phyloP scores from a whole-genome alignment of 1,140 invertebrate species.

The Ceratosolen fusciceps region DNA sequence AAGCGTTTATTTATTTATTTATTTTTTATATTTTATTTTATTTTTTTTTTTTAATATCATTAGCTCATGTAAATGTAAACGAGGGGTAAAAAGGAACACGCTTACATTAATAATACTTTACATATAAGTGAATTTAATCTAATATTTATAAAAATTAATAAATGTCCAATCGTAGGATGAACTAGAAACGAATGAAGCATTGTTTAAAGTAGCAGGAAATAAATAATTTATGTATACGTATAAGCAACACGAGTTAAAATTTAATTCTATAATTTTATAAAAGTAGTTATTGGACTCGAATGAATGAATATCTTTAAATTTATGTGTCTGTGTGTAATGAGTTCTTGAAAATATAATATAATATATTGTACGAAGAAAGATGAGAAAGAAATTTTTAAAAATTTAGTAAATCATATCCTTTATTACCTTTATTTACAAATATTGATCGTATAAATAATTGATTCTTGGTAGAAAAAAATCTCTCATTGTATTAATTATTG shows the following conservation, averaged over 20 bases:
- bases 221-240: no score
- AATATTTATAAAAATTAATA: background rate
- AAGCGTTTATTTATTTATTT: no score
- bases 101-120: background rate
- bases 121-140: background rate
- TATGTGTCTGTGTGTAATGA: no score
- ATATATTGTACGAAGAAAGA: background rate
- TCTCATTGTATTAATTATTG: constrained; percentile 37
- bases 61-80: background rate
- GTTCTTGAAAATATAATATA: background rate
- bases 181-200: no score
- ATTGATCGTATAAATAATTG: constrained; percentile 40
- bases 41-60: background rate
- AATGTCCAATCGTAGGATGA: no score
- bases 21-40: no score
- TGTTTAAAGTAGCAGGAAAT: no score
- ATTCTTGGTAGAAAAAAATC: constrained; percentile 41
- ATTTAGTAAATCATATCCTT: constrained; percentile 45
- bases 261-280: no score
- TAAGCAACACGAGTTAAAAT: no score
- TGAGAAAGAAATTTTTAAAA: background rate
- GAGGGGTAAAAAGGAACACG: background rate
- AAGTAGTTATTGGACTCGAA: no score
- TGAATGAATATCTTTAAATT: no score
- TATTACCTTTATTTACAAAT: constrained; percentile 49